These are phyloP conservation scores for Ceyx cyanopectus DNA, from an alignment of 2,113 vertebrate genomes.

Conservation along the genomic window DNA sequence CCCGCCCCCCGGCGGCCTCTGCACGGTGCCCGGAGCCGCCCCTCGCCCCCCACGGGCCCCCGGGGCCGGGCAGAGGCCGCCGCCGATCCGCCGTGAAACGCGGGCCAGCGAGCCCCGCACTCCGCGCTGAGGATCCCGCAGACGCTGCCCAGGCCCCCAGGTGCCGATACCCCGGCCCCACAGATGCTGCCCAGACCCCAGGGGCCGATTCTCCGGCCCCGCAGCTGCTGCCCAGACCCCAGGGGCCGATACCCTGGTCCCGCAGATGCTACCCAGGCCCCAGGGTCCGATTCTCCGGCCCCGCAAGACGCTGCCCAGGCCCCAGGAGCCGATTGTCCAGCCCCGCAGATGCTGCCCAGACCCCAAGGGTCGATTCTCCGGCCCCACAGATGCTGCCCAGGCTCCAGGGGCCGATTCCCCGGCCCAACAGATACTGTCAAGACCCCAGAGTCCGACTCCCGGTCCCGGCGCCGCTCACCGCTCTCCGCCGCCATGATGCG, in stretches of 20 bases:
- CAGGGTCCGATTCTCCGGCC: accelerated
- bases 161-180: too few relatives aligned
- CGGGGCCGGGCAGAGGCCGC: neutral
- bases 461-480: neutral
- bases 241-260: too few relatives aligned
- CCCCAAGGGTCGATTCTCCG: too few relatives aligned
- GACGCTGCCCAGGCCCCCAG: neutral
- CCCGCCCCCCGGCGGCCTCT: neutral
- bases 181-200: too few relatives aligned
- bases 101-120: neutral
- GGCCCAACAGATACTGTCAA: too few relatives aligned
- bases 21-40: neutral
- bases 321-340: too few relatives aligned
- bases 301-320: too few relatives aligned
- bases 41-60: neutral
- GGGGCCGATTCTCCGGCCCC: too few relatives aligned
- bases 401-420: accelerated
- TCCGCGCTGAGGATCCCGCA: neutral
- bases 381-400: neutral
- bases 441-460: neutral
- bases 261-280: neutral
- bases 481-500: neutral
- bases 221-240: too few relatives aligned
- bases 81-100: too few relatives aligned
- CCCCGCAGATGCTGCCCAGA: too few relatives aligned